Evolutionary conservation across 37 sponge, comb jelly and placozoan species (phyloP), one percentile per base, ranked within the genome.

Genomic region (Spongia lamella): DNA sequence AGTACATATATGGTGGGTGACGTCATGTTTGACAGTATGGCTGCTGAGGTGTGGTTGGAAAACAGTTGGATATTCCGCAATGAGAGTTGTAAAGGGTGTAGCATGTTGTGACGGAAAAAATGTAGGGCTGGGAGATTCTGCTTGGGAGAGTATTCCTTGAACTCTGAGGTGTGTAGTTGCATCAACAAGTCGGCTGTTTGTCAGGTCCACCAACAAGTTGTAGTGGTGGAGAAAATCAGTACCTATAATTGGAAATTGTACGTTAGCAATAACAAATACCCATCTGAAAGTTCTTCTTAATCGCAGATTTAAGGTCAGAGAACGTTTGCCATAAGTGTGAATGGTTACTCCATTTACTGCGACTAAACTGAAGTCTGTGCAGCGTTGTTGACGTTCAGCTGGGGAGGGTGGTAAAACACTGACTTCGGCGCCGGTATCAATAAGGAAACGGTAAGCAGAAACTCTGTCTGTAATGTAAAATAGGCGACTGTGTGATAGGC

Each of bases 401-500:
- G 57, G 51, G 37, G 85, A 40, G 25, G 79, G 65, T 4, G 85
- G 85, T 24, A 72, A 58, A 24, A 79, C 61, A 58, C 80, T 79
- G 26, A 66, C 70, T 32, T 68, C 70, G 25, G 75, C 83, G 25
- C 83, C 83, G 16, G 68, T 88, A 61, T 88, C 84, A 13, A 88
- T 76, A 5, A 83, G 76, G 62, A 75, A 83, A n/a, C n/a, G n/a
- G n/a, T n/a, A n/a, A n/a, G n/a, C n/a, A n/a, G n/a, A n/a, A n/a
- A n/a, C n/a, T 31, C 66, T 22, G 74, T 85, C 79, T 27, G 52
- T 62, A 2, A 85, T 30, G 36, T 55, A 73, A 43, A 85, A 65
- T 30, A 85, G 79, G 79, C 79, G 86, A 85, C 86, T 79, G 30
- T 64, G 26, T 57, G 25, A 39, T 52, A 59, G 78, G 90, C 90